Evolutionary conservation across 2,888 invertebrate genomes (phyloP).

Genomic region (Pomacea canaliculata): DNA sequence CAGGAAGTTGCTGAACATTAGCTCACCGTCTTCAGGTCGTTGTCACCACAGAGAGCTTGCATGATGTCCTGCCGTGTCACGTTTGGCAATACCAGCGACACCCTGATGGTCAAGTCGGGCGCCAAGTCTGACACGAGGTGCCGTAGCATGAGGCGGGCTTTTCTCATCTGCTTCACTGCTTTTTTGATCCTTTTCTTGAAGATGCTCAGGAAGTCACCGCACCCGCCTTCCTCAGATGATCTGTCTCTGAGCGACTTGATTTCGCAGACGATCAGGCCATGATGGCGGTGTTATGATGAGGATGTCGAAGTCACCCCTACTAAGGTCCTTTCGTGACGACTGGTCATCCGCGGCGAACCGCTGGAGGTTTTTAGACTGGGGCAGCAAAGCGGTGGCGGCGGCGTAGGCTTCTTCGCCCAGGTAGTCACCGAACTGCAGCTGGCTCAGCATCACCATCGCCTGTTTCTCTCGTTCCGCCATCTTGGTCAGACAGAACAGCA

Average conservation of each 20-base stretch:
- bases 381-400: neutral
- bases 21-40: no score
- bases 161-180: neutral
- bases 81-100: neutral
- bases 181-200: neutral
- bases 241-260: neutral
- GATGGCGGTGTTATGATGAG: neutral
- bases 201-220: neutral
- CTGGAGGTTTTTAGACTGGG: neutral
- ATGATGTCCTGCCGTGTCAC: neutral
- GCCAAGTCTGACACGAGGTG: neutral
- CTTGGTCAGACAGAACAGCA: neutral
- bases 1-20: no score
- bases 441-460: neutral
- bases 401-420: neutral
- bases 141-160: neutral
- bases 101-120: neutral
- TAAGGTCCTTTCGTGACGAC: no score
- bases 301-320: neutral
- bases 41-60: no score
- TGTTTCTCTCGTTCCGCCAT: neutral
- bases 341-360: neutral
- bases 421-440: conserved; percentile 3
- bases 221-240: neutral
- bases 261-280: neutral